phyloP scores from a whole-genome alignment of 2,113 vertebrate species.

The Cnemophilus loriae region DNA sequence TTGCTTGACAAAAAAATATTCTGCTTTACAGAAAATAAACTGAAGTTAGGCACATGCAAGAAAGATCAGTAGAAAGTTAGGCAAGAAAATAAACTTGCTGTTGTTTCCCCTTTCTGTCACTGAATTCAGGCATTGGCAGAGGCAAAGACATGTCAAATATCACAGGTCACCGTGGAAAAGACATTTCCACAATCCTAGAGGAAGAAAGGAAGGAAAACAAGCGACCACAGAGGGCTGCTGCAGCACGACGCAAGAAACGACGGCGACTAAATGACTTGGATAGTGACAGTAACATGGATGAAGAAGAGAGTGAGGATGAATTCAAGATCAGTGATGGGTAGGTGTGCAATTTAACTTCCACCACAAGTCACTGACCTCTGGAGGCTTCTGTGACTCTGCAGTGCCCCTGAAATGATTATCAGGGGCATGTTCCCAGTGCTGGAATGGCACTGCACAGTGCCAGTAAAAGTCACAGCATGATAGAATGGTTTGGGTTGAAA shows the following conservation, averaged over 20 bases:
- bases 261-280: conserved; percentile 93
- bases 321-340: conserved; percentile 95
- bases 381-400: background rate
- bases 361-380: background rate
- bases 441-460: background rate
- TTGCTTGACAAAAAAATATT: background rate
- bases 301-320: conserved; percentile 95
- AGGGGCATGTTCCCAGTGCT: background rate
- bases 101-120: background rate
- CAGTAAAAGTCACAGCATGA: background rate
- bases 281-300: conserved; percentile 91
- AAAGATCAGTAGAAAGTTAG: background rate
- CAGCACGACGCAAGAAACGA: conserved; percentile 81
- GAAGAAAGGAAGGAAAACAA: conserved; percentile 86
- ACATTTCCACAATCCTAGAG: conserved; percentile 91
- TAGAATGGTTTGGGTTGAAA: background rate
- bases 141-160: conserved; percentile 83
- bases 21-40: background rate
- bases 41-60: background rate
- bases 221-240: conserved; percentile 75
- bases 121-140: conserved; percentile 70
- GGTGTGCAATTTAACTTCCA: background rate
- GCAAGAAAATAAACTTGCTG: background rate
- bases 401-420: background rate
- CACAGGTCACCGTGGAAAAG: conserved; percentile 91